Evolutionary conservation across 1,140 invertebrate species (phyloP).

Genomic region (Mesaphorura yosii): DNA sequence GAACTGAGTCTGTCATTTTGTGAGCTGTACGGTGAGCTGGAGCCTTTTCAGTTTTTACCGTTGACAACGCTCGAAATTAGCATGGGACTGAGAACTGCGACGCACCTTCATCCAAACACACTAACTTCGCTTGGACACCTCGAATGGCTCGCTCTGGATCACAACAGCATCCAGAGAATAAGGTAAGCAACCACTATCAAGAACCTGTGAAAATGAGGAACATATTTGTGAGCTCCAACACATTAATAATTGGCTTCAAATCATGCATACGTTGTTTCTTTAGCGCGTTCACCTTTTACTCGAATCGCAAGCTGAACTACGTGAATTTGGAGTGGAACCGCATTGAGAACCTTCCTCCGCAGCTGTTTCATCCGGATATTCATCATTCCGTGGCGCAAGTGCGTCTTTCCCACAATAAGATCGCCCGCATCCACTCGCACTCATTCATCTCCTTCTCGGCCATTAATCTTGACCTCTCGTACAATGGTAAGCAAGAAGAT

Average conservation of each 20-base stretch:
- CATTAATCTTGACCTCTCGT: slow-evolving; percentile 27
- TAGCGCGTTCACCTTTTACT: slow-evolving; percentile 30
- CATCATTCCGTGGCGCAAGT: slow-evolving; percentile 65
- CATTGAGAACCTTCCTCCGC: slow-evolving; percentile 48
- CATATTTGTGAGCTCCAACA: no score
- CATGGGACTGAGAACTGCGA: slow-evolving; percentile 63
- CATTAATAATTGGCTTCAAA: no score
- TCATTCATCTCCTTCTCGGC: slow-evolving; percentile 42
- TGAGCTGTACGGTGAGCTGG: slow-evolving; percentile 59
- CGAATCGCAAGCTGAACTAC: slow-evolving; percentile 54
- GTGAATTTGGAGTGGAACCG: slow-evolving; percentile 77
- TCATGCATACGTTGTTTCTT: slow-evolving; percentile 1
- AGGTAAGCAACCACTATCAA: no score
- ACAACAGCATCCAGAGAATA: slow-evolving; percentile 67
- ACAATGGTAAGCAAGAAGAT: no score
- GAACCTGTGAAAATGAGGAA: no score
- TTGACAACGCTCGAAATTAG: slow-evolving; percentile 72
- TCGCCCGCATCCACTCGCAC: slow-evolving; percentile 44
- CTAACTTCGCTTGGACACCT: slow-evolving; percentile 56
- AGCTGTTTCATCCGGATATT: slow-evolving; percentile 52
- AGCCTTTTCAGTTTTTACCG: slow-evolving; percentile 59
- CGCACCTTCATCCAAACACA: slow-evolving; percentile 54
- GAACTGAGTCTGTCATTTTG: slow-evolving; percentile 83
- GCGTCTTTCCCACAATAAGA: slow-evolving; percentile 60
- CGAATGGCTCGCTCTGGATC: slow-evolving; percentile 73